Percentiles rank a stretch among this genome's conserved stretches.
Conservation (phyloP, 1,140 invertebrate species). For the Neodiprion virginianus region DNA sequence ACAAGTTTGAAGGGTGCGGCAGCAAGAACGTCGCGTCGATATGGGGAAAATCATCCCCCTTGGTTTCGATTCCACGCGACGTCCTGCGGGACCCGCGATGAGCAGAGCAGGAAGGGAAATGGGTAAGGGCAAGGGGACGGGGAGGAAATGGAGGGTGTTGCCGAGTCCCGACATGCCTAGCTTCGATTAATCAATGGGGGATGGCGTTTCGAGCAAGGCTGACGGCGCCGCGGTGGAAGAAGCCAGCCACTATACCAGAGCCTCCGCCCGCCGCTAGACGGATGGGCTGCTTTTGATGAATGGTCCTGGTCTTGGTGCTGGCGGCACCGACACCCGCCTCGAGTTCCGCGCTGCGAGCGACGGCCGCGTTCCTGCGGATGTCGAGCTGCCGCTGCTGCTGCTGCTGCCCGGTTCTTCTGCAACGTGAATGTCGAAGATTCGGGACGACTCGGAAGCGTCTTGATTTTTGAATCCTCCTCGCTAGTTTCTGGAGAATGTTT, state of each 20-base stretch:
- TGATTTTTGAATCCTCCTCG: too few relatives aligned
- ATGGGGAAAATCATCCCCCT: neutral
- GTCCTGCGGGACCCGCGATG: neutral
- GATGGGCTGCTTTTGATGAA: slow-evolving; percentile 2
- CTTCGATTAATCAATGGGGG: slow-evolving; percentile 56
- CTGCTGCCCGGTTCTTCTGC: too few relatives aligned
- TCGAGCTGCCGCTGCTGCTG: too few relatives aligned
- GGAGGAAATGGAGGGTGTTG: slow-evolving; percentile 56
- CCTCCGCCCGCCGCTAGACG: neutral
- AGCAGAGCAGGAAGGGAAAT: neutral
- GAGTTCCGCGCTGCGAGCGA: too few relatives aligned
- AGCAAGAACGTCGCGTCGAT: neutral
- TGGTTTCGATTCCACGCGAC: neutral
- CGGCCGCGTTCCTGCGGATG: too few relatives aligned
- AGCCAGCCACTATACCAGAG: neutral
- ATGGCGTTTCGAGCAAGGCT: slow-evolving; percentile 43
- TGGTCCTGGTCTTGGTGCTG: neutral
- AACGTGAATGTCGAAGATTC: too few relatives aligned
- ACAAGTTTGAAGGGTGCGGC: too few relatives aligned
- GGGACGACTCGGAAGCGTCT: too few relatives aligned
- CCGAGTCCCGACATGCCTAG: slow-evolving; percentile 51
- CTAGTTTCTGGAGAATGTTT: too few relatives aligned
- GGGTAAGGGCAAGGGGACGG: slow-evolving; percentile 8
- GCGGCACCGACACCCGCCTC: neutral
- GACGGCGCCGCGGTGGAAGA: neutral